Evolutionary conservation across 2,888 invertebrate species (phyloP).

Genomic region (Rhyacophila evoluta): DNA sequence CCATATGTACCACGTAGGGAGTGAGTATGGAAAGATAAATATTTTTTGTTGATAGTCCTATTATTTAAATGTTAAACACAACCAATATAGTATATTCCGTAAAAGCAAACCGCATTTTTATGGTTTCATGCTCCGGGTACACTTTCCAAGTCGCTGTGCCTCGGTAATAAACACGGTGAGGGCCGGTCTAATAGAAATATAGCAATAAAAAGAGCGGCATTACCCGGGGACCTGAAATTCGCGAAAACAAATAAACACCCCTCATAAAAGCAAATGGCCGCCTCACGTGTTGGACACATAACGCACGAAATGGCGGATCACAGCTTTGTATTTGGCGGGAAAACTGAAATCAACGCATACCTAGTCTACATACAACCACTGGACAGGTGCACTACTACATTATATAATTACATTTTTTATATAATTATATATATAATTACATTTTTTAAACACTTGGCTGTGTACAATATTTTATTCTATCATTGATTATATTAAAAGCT

Average conservation of each 20-base stretch:
- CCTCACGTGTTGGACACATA: constrained; percentile 48
- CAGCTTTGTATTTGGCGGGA: constrained; percentile 9
- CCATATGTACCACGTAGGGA: too few relatives aligned
- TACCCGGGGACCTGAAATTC: constrained; percentile 43
- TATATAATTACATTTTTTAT: too few relatives aligned
- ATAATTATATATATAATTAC: too few relatives aligned
- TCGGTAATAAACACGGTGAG: constrained; percentile 45
- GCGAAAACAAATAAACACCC: constrained; percentile 49
- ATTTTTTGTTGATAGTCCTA: too few relatives aligned
- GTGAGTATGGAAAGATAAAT: too few relatives aligned
- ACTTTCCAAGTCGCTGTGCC: constrained; percentile 23
- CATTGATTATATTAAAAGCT: too few relatives aligned
- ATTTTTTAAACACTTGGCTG: too few relatives aligned
- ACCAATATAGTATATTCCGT: neutral
- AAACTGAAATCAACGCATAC: constrained; percentile 10
- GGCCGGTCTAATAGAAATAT: constrained; percentile 50
- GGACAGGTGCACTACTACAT: too few relatives aligned
- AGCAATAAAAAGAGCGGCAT: constrained; percentile 45
- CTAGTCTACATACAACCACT: too few relatives aligned
- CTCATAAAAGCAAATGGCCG: constrained; percentile 49
- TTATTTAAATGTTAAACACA: too few relatives aligned
- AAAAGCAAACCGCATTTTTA: constrained; percentile 27
- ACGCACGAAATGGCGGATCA: constrained; percentile 29
- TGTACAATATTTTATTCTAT: too few relatives aligned
- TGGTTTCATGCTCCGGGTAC: constrained; percentile 28